phyloP scores from a whole-genome alignment of 2,113 vertebrate species.

The Tiliqua scincoides region DNA sequence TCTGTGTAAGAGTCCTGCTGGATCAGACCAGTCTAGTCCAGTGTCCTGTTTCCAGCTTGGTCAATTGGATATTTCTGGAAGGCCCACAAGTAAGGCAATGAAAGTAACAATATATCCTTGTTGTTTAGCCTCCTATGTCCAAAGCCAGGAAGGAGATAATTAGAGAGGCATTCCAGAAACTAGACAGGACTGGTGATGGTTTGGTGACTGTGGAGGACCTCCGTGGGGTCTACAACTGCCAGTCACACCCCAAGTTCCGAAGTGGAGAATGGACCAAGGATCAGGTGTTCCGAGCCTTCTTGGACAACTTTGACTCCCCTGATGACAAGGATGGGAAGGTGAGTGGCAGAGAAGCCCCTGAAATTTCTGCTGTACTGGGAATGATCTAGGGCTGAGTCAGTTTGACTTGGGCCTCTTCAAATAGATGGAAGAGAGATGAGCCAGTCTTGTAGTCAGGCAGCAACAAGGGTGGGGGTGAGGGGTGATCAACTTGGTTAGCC shows the following conservation, averaged over 20 bases:
- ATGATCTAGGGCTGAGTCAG: no score
- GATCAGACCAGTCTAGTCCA: neutral
- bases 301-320: slow-evolving; percentile 74
- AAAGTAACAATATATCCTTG: no score
- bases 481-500: no score
- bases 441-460: no score
- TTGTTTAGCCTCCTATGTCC: slow-evolving; percentile 75
- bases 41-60: no score
- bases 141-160: slow-evolving; percentile 67
- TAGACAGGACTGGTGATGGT: slow-evolving; percentile 74
- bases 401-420: no score
- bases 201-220: slow-evolving; percentile 77
- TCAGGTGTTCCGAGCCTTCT: slow-evolving; percentile 73
- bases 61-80: no score
- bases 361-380: no score
- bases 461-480: no score
- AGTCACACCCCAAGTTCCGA: slow-evolving; percentile 72
- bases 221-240: slow-evolving; percentile 71
- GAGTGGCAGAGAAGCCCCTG: neutral
- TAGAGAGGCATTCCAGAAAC: slow-evolving; percentile 72
- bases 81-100: no score
- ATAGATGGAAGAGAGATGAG: no score
- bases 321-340: slow-evolving; percentile 79
- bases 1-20: neutral
- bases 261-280: slow-evolving; percentile 78